Conservation (phyloP, 2,113 vertebrate species). For the Saccopteryx leptura region DNA sequence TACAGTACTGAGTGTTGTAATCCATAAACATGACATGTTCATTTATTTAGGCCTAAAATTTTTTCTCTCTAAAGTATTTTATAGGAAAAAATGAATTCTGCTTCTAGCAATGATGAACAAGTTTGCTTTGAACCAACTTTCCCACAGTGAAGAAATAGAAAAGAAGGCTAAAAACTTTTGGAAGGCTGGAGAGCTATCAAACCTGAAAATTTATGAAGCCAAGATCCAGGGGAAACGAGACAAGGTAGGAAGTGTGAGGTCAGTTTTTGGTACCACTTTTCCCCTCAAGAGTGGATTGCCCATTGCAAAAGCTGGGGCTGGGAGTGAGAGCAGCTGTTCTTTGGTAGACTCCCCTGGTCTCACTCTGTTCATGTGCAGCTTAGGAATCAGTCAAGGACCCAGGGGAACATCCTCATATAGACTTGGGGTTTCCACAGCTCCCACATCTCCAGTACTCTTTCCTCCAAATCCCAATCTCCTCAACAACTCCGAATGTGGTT, state of each 20-base stretch:
- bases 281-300: not conserved
- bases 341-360: not conserved
- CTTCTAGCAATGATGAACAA: constrained; percentile 1
- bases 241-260: not conserved
- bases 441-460: not conserved
- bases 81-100: not conserved
- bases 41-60: constrained; percentile 23
- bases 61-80: constrained; percentile 15
- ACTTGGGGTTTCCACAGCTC: not conserved
- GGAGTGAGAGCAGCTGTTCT: not conserved
- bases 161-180: not conserved
- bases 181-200: not conserved
- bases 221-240: not conserved
- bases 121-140: constrained; percentile 31
- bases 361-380: not conserved
- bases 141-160: constrained; percentile 10
- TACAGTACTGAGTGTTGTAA: not conserved
- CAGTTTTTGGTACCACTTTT: not conserved
- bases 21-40: not conserved
- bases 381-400: not conserved
- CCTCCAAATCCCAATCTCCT: not conserved
- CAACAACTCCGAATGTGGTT: not conserved
- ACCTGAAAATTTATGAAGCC: not conserved
- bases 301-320: not conserved
- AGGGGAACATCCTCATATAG: not conserved